Conservation (phyloP, 2,113 vertebrate genomes). For the Trichomycterus rosablanca region DNA sequence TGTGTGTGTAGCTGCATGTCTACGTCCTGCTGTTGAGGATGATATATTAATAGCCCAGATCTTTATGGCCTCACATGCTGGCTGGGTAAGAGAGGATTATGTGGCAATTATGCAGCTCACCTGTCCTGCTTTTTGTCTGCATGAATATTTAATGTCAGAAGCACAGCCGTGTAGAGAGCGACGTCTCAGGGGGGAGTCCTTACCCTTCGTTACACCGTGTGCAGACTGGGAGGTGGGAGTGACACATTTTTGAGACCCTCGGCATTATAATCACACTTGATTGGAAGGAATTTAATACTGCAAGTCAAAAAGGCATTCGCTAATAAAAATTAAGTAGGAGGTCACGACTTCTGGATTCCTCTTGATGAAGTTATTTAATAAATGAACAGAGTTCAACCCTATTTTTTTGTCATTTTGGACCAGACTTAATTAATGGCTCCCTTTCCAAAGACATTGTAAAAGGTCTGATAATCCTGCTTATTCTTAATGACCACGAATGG, state of each 20-base stretch:
- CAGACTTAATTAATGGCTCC: neutral
- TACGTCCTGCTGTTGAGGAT: too few relatives aligned
- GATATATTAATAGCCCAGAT: constrained; percentile 41
- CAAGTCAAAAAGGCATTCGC: constrained; percentile 17
- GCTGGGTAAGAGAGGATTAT: constrained; percentile 44
- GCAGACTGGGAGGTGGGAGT: constrained; percentile 37
- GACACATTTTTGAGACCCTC: constrained; percentile 11
- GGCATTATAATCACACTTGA: constrained; percentile 34
- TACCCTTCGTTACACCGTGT: constrained; percentile 12
- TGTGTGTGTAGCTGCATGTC: too few relatives aligned
- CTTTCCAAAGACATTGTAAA: constrained; percentile 14
- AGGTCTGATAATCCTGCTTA: constrained; percentile 23
- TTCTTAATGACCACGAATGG: constrained; percentile 4
- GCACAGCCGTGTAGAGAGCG: neutral
- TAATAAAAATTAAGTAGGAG: constrained; percentile 27
- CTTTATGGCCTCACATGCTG: constrained; percentile 35
- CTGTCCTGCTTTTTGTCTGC: constrained; percentile 37
- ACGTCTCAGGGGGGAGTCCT: constrained; percentile 20
- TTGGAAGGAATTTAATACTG: constrained; percentile 32
- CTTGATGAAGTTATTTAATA: constrained; percentile 30
- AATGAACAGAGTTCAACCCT: constrained; percentile 13
- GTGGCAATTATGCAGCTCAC: constrained; percentile 46
- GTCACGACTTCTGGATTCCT: constrained; percentile 11
- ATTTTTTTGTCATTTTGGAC: too few relatives aligned
- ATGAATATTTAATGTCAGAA: constrained; percentile 46